A percentile compares a stretch with the other conserved stretches of the same genome.
Conservation (phyloP, 2,113 vertebrate species). For the Buteo buteo region DNA sequence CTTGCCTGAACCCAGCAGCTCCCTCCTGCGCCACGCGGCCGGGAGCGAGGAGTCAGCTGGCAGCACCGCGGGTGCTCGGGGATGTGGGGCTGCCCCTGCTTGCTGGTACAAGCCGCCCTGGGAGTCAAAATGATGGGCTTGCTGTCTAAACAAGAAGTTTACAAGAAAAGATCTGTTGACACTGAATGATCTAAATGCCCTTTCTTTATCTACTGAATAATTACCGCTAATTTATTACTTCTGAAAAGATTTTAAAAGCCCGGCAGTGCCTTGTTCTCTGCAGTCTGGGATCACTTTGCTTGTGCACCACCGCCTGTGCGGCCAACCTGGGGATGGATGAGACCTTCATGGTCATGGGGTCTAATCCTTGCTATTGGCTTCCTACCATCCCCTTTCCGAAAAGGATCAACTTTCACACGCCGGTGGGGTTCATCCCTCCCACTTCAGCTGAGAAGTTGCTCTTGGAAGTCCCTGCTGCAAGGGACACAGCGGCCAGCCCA, state of each 20-base stretch:
- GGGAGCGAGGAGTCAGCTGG: background rate
- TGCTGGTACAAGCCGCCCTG: background rate
- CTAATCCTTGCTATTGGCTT: background rate
- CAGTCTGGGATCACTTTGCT: background rate
- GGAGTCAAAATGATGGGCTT: background rate
- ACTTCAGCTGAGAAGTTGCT: background rate
- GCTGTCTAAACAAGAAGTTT: background rate
- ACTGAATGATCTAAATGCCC: background rate
- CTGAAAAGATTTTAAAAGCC: background rate
- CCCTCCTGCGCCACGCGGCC: background rate
- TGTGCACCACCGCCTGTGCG: accelerated
- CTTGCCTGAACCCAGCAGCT: background rate
- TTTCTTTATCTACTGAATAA: background rate
- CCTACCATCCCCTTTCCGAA: background rate
- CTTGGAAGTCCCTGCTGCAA: background rate
- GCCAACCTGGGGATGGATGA: background rate
- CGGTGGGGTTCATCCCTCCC: background rate
- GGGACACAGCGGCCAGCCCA: background rate
- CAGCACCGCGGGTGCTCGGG: background rate
- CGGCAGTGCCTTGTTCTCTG: background rate
- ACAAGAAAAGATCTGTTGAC: background rate
- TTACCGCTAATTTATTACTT: background rate
- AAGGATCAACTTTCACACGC: background rate
- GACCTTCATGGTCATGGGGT: background rate
- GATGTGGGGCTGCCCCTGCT: background rate